Evolutionary conservation across 1,140 invertebrate genomes (phyloP).

Genomic region (Tenebrio molitor): DNA sequence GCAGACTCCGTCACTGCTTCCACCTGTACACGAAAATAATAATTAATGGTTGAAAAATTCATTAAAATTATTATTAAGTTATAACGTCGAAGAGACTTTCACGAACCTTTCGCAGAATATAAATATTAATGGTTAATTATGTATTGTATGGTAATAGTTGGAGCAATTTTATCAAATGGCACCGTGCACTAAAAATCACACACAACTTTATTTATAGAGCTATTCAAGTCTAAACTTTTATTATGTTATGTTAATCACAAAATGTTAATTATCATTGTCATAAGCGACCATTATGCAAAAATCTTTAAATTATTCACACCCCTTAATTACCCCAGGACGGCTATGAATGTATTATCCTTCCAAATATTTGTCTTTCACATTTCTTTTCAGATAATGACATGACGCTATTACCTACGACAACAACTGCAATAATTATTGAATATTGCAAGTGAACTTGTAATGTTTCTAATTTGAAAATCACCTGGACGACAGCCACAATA

Average conservation of each 20-base stretch:
- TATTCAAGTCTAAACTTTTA: slow-evolving; percentile 15
- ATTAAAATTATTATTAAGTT: not conserved
- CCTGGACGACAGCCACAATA: not conserved
- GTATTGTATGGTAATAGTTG: slow-evolving; percentile 30
- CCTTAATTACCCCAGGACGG: slow-evolving; percentile 46
- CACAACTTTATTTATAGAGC: slow-evolving; percentile 22
- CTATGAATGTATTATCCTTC: slow-evolving; percentile 1
- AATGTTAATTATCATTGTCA: slow-evolving; percentile 32
- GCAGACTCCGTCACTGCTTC: not conserved
- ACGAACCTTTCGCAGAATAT: slow-evolving; percentile 8
- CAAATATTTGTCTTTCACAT: slow-evolving; percentile 15
- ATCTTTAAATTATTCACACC: slow-evolving; percentile 52
- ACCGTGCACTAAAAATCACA: slow-evolving; percentile 19
- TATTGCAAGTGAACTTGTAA: not conserved
- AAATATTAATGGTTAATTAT: slow-evolving; percentile 18
- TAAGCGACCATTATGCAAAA: slow-evolving; percentile 15
- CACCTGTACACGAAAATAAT: slow-evolving; percentile 6
- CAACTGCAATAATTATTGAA: not conserved
- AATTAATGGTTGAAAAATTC: not conserved
- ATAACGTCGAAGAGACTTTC: slow-evolving; percentile 11
- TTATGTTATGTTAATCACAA: slow-evolving; percentile 17
- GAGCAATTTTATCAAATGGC: slow-evolving; percentile 33
- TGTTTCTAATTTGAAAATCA: slow-evolving; percentile 6
- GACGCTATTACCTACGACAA: not conserved
- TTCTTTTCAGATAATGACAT: not conserved